Percentiles rank a stretch among this genome's conserved stretches.
These are phyloP conservation scores for Lasaia peninsularis DNA, from an alignment of 1,140 invertebrate species.

Conservation along the genomic window DNA sequence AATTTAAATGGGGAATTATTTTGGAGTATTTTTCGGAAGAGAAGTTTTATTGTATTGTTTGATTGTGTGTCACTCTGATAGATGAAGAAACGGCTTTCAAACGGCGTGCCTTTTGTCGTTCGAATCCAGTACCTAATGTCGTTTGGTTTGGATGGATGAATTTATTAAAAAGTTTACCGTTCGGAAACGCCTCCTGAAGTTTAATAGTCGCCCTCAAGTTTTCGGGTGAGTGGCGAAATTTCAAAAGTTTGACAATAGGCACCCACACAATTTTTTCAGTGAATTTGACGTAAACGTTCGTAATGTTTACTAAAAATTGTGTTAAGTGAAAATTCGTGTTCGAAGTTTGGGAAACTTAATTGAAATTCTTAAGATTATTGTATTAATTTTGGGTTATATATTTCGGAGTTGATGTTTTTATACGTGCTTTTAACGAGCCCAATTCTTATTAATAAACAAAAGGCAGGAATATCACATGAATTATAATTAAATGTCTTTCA, in stretches of 20 bases:
- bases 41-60: slow-evolving; percentile 77
- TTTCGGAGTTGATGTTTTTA: too few relatives aligned
- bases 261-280: slow-evolving; percentile 39
- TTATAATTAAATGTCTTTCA: too few relatives aligned
- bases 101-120: slow-evolving; percentile 58
- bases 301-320: slow-evolving; percentile 10
- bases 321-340: slow-evolving; percentile 3
- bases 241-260: slow-evolving; percentile 58
- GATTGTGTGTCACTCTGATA: slow-evolving; percentile 74
- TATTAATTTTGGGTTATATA: too few relatives aligned
- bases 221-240: slow-evolving; percentile 40
- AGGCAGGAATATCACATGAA: too few relatives aligned
- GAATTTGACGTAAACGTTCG: slow-evolving; percentile 32
- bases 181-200: slow-evolving; percentile 49
- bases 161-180: slow-evolving; percentile 72
- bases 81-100: slow-evolving; percentile 67
- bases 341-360: background rate
- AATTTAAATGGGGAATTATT: slow-evolving; percentile 77
- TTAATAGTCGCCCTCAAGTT: slow-evolving; percentile 62
- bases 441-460: too few relatives aligned
- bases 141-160: slow-evolving; percentile 62
- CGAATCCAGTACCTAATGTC: slow-evolving; percentile 57
- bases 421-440: too few relatives aligned
- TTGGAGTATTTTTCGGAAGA: slow-evolving; percentile 74
- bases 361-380: background rate